Evolutionary conservation across 1,140 invertebrate species (phyloP).

Genomic region (Drosophila aff.): DNA sequence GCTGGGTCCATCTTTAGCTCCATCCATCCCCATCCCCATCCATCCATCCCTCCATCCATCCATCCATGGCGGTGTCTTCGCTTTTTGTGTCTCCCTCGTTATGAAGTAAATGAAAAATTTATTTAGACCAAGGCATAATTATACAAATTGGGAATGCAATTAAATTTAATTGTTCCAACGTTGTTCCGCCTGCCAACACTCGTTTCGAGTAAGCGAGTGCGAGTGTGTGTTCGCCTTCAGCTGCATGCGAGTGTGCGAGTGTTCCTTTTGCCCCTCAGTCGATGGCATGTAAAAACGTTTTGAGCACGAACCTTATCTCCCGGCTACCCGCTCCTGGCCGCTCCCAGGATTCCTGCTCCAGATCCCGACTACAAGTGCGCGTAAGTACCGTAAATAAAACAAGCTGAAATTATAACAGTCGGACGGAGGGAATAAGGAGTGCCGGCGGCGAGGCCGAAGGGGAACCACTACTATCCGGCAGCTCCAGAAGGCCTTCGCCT

Average conservation of each 20-base stretch:
- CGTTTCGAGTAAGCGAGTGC: slow-evolving; percentile 30
- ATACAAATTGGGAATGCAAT: slow-evolving; percentile 83
- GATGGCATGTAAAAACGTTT: slow-evolving; percentile 83
- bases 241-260: slow-evolving; percentile 48
- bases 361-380: slow-evolving; percentile 54
- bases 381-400: slow-evolving; percentile 78
- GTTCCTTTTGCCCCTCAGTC: slow-evolving; percentile 57
- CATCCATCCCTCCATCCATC: background rate
- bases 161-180: slow-evolving; percentile 83
- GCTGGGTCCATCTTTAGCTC: slow-evolving; percentile 11
- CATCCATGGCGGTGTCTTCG: slow-evolving; percentile 14
- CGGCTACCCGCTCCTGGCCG: background rate
- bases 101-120: slow-evolving; percentile 78
- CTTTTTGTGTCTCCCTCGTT: slow-evolving; percentile 52
- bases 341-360: slow-evolving; percentile 7
- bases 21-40: background rate
- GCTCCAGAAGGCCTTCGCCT: slow-evolving; percentile 29
- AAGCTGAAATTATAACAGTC: slow-evolving; percentile 72
- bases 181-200: slow-evolving; percentile 52
- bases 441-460: slow-evolving; percentile 4
- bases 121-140: slow-evolving; percentile 82
- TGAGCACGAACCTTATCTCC: slow-evolving; percentile 79
- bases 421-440: slow-evolving; percentile 20
- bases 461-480: slow-evolving; percentile 32
- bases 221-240: slow-evolving; percentile 23